Percentiles rank a stretch among this genome's conserved stretches.
These are phyloP conservation scores for Macaria notata DNA, from an alignment of 2,888 invertebrate species.

Conservation along the genomic window DNA sequence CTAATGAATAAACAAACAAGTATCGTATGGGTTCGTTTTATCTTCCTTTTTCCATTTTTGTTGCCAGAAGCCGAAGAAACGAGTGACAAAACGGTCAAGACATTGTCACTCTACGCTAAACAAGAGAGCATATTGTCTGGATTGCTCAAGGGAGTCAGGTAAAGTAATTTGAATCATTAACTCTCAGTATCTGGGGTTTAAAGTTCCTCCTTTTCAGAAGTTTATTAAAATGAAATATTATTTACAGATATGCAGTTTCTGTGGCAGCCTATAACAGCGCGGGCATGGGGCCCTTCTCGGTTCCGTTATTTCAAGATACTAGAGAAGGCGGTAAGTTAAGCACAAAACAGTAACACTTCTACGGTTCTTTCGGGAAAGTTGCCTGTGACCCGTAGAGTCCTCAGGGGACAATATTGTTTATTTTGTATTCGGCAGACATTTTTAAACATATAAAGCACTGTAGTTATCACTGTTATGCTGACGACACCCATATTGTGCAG, in stretches of 20 bases:
- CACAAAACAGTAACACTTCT: background rate
- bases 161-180: slow-evolving; percentile 16
- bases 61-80: slow-evolving; percentile 61
- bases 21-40: background rate
- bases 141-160: slow-evolving; percentile 83
- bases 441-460: no score
- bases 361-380: no score
- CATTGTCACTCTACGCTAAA: slow-evolving; percentile 69
- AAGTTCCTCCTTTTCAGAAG: no score
- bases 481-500: no score
- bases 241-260: slow-evolving; percentile 88
- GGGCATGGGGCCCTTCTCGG: slow-evolving; percentile 91
- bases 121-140: slow-evolving; percentile 68
- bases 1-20: no score
- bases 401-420: no score
- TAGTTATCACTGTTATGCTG: no score
- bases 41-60: background rate
- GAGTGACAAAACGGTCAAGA: slow-evolving; percentile 70
- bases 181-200: no score
- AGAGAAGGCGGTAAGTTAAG: slow-evolving; percentile 88
- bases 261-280: slow-evolving; percentile 93
- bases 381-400: no score
- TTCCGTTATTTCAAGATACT: slow-evolving; percentile 89
- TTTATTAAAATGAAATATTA: no score
- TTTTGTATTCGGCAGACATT: no score